Base-by-base conservation (phyloP, 2,113 vertebrate species). In the Hemibagrus wyckioides region DNA sequence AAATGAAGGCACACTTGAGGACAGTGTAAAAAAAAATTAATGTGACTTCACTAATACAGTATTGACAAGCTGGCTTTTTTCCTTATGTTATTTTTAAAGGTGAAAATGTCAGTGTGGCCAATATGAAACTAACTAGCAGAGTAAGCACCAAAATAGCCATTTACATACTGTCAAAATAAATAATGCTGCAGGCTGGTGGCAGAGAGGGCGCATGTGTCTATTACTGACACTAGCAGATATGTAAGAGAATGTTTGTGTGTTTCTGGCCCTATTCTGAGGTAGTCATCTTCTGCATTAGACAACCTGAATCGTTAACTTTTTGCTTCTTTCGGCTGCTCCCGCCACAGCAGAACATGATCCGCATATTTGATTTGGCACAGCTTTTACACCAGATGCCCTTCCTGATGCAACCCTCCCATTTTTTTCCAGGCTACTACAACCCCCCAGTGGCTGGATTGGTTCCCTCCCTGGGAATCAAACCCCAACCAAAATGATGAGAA, bases 21-120 rank as follows among this genome's bases (percentile, higher is more conserved):
- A 87, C 73, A 57, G 54, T 80, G 88, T 86, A 84, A 86, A 91
- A 90, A 91, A 88, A n/a, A n/a, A n/a, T n/a, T 86, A 83, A 82
- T 67, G 39, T 48, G 85, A 89, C 83, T 89, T 87, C 86, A 90
- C 85, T 85, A 84, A 90, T 73, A 75, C n/a, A 80, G 83, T 92
- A 92, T 92, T 89, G 90, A 92, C 87, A 63, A 76, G 82, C 80
- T 79, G 71, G 82, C 30, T 63, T 85, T 87, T 90, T 89, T 88
- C 56, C 28, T 30, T 10, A 30, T 57, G 25, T 52, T 71, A 57
- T 89, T 82, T 87, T 80, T 85, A 85, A 76, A 63, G 67, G 50
- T 83, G 85, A 82, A 86, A 86, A 89, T 86, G 88, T 88, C 89
- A 87, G 54, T 36, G 59, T 33, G 69, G 63, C 86, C 87, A 14